Conservation (phyloP, 1,140 invertebrate species). For the Drosophila erecta region DNA sequence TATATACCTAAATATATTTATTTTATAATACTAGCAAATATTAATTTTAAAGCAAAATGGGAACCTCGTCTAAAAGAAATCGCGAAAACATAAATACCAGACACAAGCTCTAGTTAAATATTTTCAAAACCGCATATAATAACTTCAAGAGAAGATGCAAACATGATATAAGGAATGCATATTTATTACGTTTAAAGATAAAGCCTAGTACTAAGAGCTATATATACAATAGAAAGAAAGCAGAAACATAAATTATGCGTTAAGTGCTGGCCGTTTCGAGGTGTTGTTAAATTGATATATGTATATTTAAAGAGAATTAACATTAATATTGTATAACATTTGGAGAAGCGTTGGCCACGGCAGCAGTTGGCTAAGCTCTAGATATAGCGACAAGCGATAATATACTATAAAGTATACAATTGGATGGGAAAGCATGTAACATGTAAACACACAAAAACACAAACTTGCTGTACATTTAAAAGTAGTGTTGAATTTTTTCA, state of each 20-base stretch:
- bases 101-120: conserved; percentile 75
- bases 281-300: conserved; percentile 71
- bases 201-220: conserved; percentile 58
- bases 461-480: conserved; percentile 63
- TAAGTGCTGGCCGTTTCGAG: conserved; percentile 58
- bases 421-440: conserved; percentile 53
- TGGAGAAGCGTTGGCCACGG: conserved; percentile 33
- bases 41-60: conserved; percentile 71
- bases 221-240: conserved; percentile 35
- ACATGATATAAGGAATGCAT: conserved; percentile 45
- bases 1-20: conserved; percentile 69
- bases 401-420: conserved; percentile 64
- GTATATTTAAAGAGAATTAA: conserved; percentile 52
- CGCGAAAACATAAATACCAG: conserved; percentile 41
- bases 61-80: conserved; percentile 62
- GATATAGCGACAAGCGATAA: conserved; percentile 55
- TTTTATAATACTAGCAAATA: conserved; percentile 79
- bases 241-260: conserved; percentile 28
- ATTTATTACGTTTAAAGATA: conserved; percentile 60
- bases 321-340: conserved; percentile 29
- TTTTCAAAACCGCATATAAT: conserved; percentile 56
- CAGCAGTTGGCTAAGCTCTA: conserved; percentile 72
- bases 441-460: conserved; percentile 34
- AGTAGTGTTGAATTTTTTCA: conserved; percentile 82
- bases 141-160: conserved; percentile 43